phyloP scores from a whole-genome alignment of 2,113 vertebrate species.

The Rhodinocichla rosea region DNA sequence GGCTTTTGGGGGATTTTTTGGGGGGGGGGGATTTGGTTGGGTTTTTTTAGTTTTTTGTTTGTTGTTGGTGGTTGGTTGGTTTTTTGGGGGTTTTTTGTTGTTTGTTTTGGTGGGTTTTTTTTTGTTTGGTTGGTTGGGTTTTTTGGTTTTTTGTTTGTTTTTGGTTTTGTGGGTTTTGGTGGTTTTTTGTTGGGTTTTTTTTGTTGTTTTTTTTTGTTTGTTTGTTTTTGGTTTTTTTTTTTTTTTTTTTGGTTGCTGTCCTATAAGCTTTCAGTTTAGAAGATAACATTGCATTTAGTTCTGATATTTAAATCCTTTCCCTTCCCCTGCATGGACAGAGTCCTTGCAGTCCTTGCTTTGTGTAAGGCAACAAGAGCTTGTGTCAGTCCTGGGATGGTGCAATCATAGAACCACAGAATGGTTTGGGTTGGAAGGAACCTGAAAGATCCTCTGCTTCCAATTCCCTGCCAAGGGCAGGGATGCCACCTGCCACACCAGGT shows the following conservation, averaged over 20 bases:
- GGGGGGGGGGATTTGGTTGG: too few relatives aligned
- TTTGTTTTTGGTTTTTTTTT: background rate
- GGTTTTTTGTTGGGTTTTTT: background rate
- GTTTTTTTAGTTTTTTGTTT: too few relatives aligned
- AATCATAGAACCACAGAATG: background rate
- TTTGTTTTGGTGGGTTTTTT: too few relatives aligned
- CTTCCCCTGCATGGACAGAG: background rate
- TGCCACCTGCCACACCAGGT: background rate
- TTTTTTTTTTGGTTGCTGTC: background rate
- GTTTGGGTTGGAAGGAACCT: background rate
- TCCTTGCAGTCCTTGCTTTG: background rate
- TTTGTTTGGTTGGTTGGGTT: too few relatives aligned
- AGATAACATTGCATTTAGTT: background rate
- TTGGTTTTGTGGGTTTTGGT: background rate
- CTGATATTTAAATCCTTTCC: background rate
- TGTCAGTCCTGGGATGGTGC: background rate
- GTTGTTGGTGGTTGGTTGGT: too few relatives aligned
- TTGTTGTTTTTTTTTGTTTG: background rate
- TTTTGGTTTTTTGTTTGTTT: too few relatives aligned
- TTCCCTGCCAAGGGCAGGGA: background rate
- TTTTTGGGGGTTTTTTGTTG: too few relatives aligned
- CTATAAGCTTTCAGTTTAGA: background rate
- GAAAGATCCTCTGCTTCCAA: background rate
- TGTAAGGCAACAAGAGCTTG: background rate
- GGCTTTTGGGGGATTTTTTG: background rate